These are phyloP conservation scores for Tubulanus polymorphus DNA, from an alignment of 2,888 invertebrate genomes.

Conservation along the genomic window DNA sequence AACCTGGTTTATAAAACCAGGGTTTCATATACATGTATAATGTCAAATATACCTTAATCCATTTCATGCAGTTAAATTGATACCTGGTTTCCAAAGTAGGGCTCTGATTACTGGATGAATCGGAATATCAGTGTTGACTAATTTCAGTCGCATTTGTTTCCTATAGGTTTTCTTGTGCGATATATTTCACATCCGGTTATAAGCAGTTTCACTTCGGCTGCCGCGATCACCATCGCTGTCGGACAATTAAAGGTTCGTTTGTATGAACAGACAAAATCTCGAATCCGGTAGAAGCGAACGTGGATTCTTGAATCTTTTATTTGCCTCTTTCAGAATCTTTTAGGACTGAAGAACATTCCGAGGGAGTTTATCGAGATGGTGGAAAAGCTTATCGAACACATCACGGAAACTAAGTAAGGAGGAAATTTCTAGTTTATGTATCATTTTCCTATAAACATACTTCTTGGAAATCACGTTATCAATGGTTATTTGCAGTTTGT, in stretches of 20 bases:
- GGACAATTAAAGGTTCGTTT: conserved; percentile 45
- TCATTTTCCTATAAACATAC: neutral
- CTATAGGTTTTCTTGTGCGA: conserved; percentile 50
- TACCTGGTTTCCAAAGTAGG: no score
- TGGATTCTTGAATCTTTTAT: neutral
- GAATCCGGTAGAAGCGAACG: neutral
- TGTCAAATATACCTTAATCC: no score
- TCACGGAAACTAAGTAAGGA: conserved; percentile 40
- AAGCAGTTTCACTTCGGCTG: conserved; percentile 53
- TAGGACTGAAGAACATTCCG: conserved; percentile 38
- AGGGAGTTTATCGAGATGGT: conserved; percentile 35
- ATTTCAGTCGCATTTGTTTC: no score
- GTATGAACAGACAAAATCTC: neutral
- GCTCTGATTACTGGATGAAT: no score
- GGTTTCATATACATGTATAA: no score
- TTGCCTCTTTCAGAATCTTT: conserved; percentile 27
- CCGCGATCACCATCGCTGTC: conserved; percentile 49
- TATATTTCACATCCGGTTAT: conserved; percentile 52
- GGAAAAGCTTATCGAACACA: conserved; percentile 34
- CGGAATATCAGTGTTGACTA: no score
- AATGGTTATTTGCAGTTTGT: neutral
- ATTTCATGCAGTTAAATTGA: no score
- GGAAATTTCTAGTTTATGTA: neutral
- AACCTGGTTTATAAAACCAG: no score
- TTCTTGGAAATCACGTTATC: neutral